Percentiles rank a stretch among this genome's conserved stretches.
Conservation (phyloP, 2,888 invertebrate genomes). For the Omphaloscelis lunosa region DNA sequence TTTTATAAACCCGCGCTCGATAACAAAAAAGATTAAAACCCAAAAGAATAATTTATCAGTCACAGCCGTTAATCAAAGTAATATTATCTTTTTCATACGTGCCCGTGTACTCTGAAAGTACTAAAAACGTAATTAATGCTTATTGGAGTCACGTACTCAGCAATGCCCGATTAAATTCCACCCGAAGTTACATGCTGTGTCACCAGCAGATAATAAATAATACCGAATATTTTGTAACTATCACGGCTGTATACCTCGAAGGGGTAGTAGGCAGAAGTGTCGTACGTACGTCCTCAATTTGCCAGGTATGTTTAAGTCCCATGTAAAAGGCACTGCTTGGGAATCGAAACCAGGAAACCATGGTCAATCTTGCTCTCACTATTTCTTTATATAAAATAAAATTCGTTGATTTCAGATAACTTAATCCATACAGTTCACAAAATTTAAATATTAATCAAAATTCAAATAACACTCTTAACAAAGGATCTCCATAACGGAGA, state of each 20-base stretch:
- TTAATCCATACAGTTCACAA: too few relatives aligned
- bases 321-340: not conserved
- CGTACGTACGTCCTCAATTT: not conserved
- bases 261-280: not conserved
- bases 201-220: constrained; percentile 28
- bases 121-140: constrained; percentile 77
- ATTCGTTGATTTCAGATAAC: too few relatives aligned
- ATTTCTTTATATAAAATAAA: not conserved
- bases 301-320: not conserved
- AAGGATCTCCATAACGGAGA: too few relatives aligned
- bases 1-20: constrained; percentile 18
- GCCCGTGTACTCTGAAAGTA: constrained; percentile 68
- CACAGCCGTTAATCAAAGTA: constrained; percentile 71
- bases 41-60: constrained; percentile 59
- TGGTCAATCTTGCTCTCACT: too few relatives aligned
- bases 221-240: constrained; percentile 11
- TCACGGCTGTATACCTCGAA: not conserved
- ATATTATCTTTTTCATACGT: constrained; percentile 74
- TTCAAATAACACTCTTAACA: too few relatives aligned
- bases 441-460: too few relatives aligned
- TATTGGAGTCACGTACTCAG: constrained; percentile 73
- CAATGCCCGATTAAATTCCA: constrained; percentile 60
- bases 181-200: constrained; percentile 52
- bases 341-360: too few relatives aligned
- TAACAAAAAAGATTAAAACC: constrained; percentile 24